phyloP scores from a whole-genome alignment of 2,797 vertebrate species.

The Xerus rutilus region DNA sequence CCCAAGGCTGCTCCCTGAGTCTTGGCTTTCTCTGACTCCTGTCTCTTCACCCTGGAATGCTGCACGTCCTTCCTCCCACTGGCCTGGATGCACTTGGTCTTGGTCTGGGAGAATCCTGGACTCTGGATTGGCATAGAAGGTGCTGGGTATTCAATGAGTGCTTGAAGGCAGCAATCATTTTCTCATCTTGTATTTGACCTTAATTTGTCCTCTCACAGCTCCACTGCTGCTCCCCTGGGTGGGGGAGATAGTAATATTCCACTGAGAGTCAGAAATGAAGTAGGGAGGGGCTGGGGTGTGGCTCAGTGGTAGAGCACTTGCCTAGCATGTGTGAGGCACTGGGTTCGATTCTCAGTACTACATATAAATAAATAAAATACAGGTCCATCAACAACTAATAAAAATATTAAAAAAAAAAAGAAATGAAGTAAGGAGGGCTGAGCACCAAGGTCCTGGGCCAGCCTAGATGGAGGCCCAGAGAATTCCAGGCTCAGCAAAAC shows the following conservation, averaged over 20 bases:
- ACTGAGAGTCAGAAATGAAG: background rate
- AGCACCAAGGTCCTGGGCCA: background rate
- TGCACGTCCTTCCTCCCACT: background rate
- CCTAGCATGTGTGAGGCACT: no score
- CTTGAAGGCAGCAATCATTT: background rate
- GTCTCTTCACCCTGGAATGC: background rate
- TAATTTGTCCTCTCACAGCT: background rate
- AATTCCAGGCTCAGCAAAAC: background rate
- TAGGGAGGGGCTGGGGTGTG: no score
- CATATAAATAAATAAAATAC: no score
- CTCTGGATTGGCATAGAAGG: background rate
- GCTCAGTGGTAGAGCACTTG: no score
- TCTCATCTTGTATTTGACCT: background rate
- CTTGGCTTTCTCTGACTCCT: background rate
- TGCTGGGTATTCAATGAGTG: background rate
- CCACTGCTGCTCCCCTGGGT: background rate
- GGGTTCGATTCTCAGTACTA: no score
- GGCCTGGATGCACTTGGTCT: background rate
- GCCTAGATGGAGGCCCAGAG: background rate
- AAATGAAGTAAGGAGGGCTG: background rate
- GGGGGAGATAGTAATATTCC: background rate
- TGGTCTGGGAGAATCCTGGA: background rate
- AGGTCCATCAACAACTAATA: no score
- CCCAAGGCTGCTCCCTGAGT: background rate
- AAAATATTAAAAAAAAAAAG: background rate